Evolutionary conservation across 2,888 invertebrate species (phyloP), one percentile per base, ranked within the genome.

Genomic region (Hermodice carunculata): DNA sequence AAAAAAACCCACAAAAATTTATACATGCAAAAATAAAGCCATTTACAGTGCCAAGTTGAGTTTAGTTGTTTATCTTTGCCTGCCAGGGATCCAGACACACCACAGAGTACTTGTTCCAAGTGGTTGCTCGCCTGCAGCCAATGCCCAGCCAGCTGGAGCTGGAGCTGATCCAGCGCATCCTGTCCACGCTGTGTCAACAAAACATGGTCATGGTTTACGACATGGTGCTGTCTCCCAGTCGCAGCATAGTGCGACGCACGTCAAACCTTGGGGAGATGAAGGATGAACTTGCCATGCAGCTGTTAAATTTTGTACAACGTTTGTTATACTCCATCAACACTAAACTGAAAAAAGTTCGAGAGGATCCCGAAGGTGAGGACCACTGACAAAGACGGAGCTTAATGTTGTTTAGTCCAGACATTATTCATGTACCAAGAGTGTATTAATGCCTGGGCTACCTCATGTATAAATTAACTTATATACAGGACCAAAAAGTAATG

Each of bases 121-220:
- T 54, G n/a, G 29, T 71, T 17, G 64, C 65, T 46, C 51, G 52
- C 6, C 60, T 72, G 4, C 37, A 22, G 22, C 69, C 70, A 2
- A 19, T 58, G 14, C 34, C 63, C 28, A 48, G 61, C 17, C 11
- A 42, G 6, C 22, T 34, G 1, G 49, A 60, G 34, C 29, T 46
- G 24, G 32, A 53, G 11, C 43, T 72, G 28, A n/a, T 70, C 22
- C 70, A 70, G 52, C 52, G 67, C 17, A 31, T 64, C 3, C 29
- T 73, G 28, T 69, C 67, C 26, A 59, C 64, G 14, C 62, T 73
- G n/a, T 61, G 64, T 3, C 73, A 73, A 42, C 71, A 71, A 51
- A 66, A 73, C 52, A 61, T 67, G 46, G 26, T 66, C 11, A 64
- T 67, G 29, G 24, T 17, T 26, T 22, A 19, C 14, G 60, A 60